Evolutionary conservation across 2,888 invertebrate genomes (phyloP).

Genomic region (Entomobrya multifasciata): DNA sequence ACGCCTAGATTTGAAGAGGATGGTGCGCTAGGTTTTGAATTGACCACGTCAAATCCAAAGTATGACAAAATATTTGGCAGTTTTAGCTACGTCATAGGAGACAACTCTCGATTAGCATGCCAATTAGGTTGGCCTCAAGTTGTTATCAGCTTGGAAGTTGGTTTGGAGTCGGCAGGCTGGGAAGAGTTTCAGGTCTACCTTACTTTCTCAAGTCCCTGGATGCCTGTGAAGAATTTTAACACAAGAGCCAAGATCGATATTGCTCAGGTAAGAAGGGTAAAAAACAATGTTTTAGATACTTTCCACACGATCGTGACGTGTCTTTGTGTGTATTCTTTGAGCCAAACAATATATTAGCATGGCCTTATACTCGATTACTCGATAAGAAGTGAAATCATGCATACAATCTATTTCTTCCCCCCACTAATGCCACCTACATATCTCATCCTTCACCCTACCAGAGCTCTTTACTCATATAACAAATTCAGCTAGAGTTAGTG

Average conservation of each 20-base stretch:
- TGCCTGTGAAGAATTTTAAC: conserved; percentile 79
- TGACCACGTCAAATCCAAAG: conserved; percentile 78
- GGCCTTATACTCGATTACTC: too few species aligned
- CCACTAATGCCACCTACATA: background rate
- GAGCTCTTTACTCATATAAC: background rate
- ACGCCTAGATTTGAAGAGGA: conserved; percentile 79
- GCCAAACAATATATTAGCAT: conserved; percentile 4
- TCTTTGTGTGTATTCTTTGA: too few species aligned
- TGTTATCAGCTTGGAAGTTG: conserved; percentile 78
- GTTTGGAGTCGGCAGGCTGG: conserved; percentile 77
- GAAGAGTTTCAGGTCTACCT: conserved; percentile 79
- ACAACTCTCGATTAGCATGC: conserved; percentile 79
- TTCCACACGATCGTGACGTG: too few species aligned
- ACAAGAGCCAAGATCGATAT: conserved; percentile 78
- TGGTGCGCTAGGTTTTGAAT: conserved; percentile 79
- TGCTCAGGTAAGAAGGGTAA: conserved; percentile 75
- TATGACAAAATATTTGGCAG: conserved; percentile 80
- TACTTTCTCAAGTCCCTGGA: conserved; percentile 79
- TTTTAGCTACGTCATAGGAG: conserved; percentile 79
- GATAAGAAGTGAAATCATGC: too few species aligned
- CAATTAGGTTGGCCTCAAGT: conserved; percentile 80
- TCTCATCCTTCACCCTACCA: conserved; percentile 13
- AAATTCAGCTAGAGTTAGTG: background rate
- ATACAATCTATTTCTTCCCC: too few species aligned
- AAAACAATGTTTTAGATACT: background rate